Evolutionary conservation across 2,888 invertebrate species (phyloP).

Genomic region (Drosophila ustulata): DNA sequence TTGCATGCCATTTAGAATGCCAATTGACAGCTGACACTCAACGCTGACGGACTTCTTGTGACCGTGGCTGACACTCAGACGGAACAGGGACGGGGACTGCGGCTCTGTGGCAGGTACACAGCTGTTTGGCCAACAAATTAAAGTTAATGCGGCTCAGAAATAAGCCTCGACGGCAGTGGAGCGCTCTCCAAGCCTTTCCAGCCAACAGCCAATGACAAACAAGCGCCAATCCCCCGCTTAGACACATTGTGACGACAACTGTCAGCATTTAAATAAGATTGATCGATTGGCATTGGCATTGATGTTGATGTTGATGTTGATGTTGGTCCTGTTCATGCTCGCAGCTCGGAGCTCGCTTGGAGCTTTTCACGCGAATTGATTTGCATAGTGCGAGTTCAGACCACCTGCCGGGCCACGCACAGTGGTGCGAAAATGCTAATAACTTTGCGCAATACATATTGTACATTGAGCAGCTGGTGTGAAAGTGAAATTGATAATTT

Average conservation of each 20-base stretch:
- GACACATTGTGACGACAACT: conserved; percentile 75
- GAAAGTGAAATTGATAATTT: conserved; percentile 7
- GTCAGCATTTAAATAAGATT: conserved; percentile 82
- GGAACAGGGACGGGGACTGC: conserved; percentile 4
- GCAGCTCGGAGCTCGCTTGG: conserved; percentile 2
- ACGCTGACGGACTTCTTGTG: conserved; percentile 9
- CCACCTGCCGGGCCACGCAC: conserved; percentile 38
- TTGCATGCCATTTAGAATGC: conserved; percentile 46
- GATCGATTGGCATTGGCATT: conserved; percentile 70
- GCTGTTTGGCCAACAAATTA: conserved; percentile 76
- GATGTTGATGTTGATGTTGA: conserved; percentile 30
- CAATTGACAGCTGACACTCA: conserved; percentile 52
- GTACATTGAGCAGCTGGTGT: neutral
- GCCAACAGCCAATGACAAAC: conserved; percentile 54
- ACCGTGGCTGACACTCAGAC: conserved; percentile 26
- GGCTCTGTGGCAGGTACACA: conserved; percentile 51
- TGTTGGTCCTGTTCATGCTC: conserved; percentile 11
- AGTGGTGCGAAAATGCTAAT: conserved; percentile 35
- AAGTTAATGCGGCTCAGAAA: conserved; percentile 74
- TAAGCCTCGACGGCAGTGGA: conserved; percentile 44
- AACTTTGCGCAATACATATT: neutral
- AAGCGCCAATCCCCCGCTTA: conserved; percentile 41
- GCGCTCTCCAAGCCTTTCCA: conserved; percentile 63
- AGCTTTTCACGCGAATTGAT: conserved; percentile 62
- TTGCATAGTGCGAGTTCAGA: conserved; percentile 62